Percentiles rank a stretch among this genome's conserved stretches.
These are phyloP conservation scores for Solenodon paradoxus DNA, from an alignment of 2,113 vertebrate species.

Conservation along the genomic window DNA sequence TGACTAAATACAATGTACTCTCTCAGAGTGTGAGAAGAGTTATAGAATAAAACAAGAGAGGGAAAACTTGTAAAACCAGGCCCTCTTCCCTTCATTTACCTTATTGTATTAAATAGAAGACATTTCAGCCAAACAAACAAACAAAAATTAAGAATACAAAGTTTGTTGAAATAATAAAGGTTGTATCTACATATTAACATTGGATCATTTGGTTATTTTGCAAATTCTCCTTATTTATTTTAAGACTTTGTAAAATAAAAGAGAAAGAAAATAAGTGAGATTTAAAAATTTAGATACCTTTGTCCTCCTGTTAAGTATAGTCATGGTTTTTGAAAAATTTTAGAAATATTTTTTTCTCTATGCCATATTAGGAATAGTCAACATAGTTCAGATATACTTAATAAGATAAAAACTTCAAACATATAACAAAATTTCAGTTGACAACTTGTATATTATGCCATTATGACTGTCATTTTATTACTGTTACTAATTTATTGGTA, in stretches of 20 bases:
- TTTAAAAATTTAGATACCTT: neutral
- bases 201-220: neutral
- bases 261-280: neutral
- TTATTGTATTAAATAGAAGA: neutral
- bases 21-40: neutral
- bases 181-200: conserved; percentile 10
- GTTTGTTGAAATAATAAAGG: neutral
- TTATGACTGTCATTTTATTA: conserved; percentile 89
- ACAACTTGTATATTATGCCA: conserved; percentile 88
- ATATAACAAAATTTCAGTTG: conserved; percentile 84
- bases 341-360: conserved; percentile 56
- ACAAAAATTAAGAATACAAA: neutral
- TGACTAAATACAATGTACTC: neutral
- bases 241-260: neutral
- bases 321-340: conserved; percentile 49
- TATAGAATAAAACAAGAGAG: neutral
- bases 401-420: conserved; percentile 84
- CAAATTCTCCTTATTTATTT: conserved; percentile 23
- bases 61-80: neutral
- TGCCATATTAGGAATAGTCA: conserved; percentile 68
- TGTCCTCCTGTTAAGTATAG: neutral
- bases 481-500: conserved; percentile 89
- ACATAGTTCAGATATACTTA: conserved; percentile 72
- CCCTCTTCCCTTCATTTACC: neutral
- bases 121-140: neutral